Evolutionary conservation across 2,113 vertebrate species (phyloP), one percentile per base, ranked within the genome.

Genomic region (Indicator indicator): DNA sequence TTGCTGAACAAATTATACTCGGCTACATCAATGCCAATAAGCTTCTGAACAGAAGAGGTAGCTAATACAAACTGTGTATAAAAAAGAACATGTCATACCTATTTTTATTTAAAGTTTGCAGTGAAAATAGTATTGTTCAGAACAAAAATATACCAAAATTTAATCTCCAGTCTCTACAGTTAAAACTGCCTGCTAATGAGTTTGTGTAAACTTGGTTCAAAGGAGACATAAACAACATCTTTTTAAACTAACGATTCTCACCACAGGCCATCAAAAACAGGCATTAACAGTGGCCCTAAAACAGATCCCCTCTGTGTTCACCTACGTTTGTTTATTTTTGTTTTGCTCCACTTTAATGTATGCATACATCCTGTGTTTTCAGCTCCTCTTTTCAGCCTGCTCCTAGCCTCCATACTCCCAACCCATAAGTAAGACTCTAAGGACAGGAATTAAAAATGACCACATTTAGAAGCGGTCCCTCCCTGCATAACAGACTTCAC

Each of bases 191-290:
- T 55, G 60, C 58, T 93, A 89, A 92, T 63, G 77, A 56, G 62
- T 85, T 74, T 23, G 64, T 15, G 3, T 38, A 88, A 89, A 90
- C 55, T 88, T 69, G 27, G 32, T 91, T 86, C 91, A 80, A 93
- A 69, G 52, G 76, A 48, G 9, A 93, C 74, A 86, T 54, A 85
- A 83, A 68, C 15, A 76, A 42, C 33, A 74, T 89, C 85, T 90
- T 90, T 74, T 95, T 96, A 88, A 94, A 74, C 73, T 90, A 96
- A 96, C 72, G 68, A 83, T 94, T 97, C 96, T 97, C 84, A 96
- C 83, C 83, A 95, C 10, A 89, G 88, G 95, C 94, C 93, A 94
- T 71, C 86, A 70, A 91, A 74, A 94, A 52, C 64, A 74, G 16
- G 91, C 76, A 46, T 76, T 86, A 90, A 95, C 88, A 71, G 46